Conservation (phyloP, 1,140 invertebrate genomes). For the Elymnias hypermnestra region DNA sequence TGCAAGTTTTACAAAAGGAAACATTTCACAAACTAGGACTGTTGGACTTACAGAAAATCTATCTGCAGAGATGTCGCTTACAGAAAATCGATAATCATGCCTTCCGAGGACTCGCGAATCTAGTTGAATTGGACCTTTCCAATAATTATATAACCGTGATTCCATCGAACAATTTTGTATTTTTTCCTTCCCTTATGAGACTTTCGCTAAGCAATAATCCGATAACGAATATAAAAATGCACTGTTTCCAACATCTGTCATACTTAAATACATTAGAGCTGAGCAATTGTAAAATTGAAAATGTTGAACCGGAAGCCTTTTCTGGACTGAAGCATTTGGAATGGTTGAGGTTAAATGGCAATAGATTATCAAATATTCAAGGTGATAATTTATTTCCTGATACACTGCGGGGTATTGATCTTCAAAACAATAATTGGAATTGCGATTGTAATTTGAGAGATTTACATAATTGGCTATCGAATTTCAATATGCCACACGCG, state of each 20-base stretch:
- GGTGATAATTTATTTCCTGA: slow-evolving; percentile 83
- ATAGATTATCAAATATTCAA: slow-evolving; percentile 83
- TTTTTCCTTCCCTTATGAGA: slow-evolving; percentile 87
- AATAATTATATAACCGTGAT: slow-evolving; percentile 86
- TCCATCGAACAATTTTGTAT: slow-evolving; percentile 85
- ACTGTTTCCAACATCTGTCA: slow-evolving; percentile 85
- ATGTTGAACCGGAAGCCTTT: slow-evolving; percentile 88
- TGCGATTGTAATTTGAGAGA: slow-evolving; percentile 90
- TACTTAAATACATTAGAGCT: slow-evolving; percentile 89
- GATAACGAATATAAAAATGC: slow-evolving; percentile 81
- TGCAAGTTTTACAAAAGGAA: slow-evolving; percentile 85
- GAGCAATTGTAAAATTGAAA: slow-evolving; percentile 85
- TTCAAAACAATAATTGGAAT: slow-evolving; percentile 92
- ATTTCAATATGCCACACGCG: slow-evolving; percentile 83
- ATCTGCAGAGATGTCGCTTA: slow-evolving; percentile 85
- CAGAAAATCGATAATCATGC: slow-evolving; percentile 85
- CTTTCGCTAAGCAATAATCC: slow-evolving; percentile 89
- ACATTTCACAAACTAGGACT: slow-evolving; percentile 86
- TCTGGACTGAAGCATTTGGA: slow-evolving; percentile 87
- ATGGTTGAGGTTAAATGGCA: slow-evolving; percentile 89
- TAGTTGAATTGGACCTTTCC: slow-evolving; percentile 92
- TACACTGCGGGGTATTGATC: slow-evolving; percentile 84
- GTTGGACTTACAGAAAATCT: slow-evolving; percentile 92
- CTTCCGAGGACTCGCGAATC: slow-evolving; percentile 89
- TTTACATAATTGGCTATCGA: slow-evolving; percentile 86